Base-by-base conservation (phyloP, 2,888 invertebrate genomes). In the Drosophila prostipennis region DNA sequence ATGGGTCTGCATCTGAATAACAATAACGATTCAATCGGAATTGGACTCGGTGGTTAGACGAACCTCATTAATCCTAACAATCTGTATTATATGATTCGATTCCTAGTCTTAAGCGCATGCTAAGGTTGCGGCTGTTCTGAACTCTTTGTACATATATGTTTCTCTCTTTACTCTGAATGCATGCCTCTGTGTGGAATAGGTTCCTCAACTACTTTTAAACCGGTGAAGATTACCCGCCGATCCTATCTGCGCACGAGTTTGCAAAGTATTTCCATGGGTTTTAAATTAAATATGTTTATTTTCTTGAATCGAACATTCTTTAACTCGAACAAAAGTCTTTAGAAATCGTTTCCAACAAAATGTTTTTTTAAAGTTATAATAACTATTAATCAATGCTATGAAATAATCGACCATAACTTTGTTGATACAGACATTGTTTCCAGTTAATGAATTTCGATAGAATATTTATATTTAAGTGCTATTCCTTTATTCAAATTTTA, bases 211-310 rank as follows among this genome's bases (percentile, higher is more conserved):
- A 75, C 82, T 53, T 58, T 87, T 6, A 89, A 86, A 76, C 74
- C 90, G 76, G 81, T 86, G 54, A 90, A 90, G 87, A 74, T 91
- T 74, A 89, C 69, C 65, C 82, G 89, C 70, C 88, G 91, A 70
- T 89, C 91, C 57, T 90, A 91, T 87, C 83, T 91, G 72, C 91
- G 91, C 83, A 90, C 90, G 75, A 91, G 90, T 80, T 76, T 91
- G 77, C 91, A 91, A 90, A 91, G 91, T 91, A 91, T 86, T 61
- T 26, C 10, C 7, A 43, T 57, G 13, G 37, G 54, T 39, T 55
- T 42, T 61, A 19, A 39, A 10, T 10, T n/a, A 14, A 14, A 23
- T 34, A 11, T 48, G 32, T 8, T n/a, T n/a, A n/a, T n/a, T 46
- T 23, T 8, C 14, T 13, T n/a, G 8, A 13, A 42, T 11, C 11